These are phyloP conservation scores for Barypeithes pellucidus DNA, from an alignment of 2,888 invertebrate species.

Conservation along the genomic window DNA sequence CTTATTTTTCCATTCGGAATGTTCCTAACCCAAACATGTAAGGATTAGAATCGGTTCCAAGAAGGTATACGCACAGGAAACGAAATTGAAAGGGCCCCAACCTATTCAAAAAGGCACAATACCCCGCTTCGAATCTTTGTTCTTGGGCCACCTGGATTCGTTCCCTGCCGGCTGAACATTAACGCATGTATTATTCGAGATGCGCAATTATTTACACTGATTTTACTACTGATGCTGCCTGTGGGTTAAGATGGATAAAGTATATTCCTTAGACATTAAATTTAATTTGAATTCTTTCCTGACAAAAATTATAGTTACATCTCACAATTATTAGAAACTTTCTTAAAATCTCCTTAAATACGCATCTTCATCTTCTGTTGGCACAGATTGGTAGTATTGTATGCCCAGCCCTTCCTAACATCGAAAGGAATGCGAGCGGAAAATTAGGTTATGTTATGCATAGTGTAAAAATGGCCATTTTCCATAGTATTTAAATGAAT, in stretches of 20 bases:
- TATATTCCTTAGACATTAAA: constrained; percentile 43
- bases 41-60: constrained; percentile 48
- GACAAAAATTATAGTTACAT: too few relatives aligned
- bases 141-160: constrained; percentile 62
- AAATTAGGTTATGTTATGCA: too few relatives aligned
- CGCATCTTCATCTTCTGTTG: too few relatives aligned
- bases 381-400: too few relatives aligned
- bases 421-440: too few relatives aligned
- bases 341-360: too few relatives aligned
- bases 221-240: constrained; percentile 56
- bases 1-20: not conserved
- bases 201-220: constrained; percentile 63
- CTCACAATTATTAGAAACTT: too few relatives aligned
- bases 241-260: constrained; percentile 31
- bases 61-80: constrained; percentile 51
- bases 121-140: constrained; percentile 61
- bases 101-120: constrained; percentile 60
- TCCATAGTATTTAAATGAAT: too few relatives aligned
- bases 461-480: too few relatives aligned
- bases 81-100: constrained; percentile 43
- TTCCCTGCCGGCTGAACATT: constrained; percentile 37
- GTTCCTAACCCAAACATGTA: constrained; percentile 23
- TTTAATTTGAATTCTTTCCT: too few relatives aligned
- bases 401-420: too few relatives aligned
- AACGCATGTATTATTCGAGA: constrained; percentile 53